These are phyloP conservation scores for Nomada lathburiana DNA, from an alignment of 2,888 invertebrate genomes.

Conservation along the genomic window DNA sequence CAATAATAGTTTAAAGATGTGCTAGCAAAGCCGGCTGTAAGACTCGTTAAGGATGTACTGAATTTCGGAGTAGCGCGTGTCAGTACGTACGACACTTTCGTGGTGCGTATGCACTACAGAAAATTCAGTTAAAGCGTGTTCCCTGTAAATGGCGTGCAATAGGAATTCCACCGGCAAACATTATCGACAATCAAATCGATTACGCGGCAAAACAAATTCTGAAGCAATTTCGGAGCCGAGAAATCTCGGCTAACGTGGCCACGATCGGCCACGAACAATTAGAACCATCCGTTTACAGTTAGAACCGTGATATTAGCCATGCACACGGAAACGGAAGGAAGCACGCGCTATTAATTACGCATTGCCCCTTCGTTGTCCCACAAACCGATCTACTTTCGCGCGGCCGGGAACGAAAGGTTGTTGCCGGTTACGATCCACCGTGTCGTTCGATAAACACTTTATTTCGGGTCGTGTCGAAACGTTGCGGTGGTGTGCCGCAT, in stretches of 20 bases:
- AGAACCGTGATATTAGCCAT: background rate
- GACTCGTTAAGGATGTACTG: conserved; percentile 12
- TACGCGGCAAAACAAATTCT: too few relatives aligned
- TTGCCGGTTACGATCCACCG: conserved; percentile 31
- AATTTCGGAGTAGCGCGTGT: background rate
- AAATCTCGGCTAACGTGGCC: background rate
- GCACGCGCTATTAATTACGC: conserved; percentile 51
- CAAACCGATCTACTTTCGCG: conserved; percentile 58
- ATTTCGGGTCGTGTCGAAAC: conserved; percentile 80
- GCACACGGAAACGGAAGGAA: conserved; percentile 44
- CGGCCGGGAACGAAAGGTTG: conserved; percentile 31
- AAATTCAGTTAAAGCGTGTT: too few relatives aligned
- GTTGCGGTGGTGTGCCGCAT: conserved; percentile 78
- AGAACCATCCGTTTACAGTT: background rate
- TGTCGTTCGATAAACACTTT: conserved; percentile 80
- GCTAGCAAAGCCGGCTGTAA: background rate
- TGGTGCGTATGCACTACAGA: too few relatives aligned
- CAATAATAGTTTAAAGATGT: conserved; percentile 15
- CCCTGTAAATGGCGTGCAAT: background rate
- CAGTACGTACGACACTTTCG: too few relatives aligned
- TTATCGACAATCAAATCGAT: too few relatives aligned
- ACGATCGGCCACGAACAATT: background rate
- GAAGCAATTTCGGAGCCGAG: background rate
- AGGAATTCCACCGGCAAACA: background rate
- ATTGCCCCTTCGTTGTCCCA: conserved; percentile 44